Base-by-base conservation (phyloP, 2,797 vertebrate genomes). In the Schizopygopsis pylzovi region DNA sequence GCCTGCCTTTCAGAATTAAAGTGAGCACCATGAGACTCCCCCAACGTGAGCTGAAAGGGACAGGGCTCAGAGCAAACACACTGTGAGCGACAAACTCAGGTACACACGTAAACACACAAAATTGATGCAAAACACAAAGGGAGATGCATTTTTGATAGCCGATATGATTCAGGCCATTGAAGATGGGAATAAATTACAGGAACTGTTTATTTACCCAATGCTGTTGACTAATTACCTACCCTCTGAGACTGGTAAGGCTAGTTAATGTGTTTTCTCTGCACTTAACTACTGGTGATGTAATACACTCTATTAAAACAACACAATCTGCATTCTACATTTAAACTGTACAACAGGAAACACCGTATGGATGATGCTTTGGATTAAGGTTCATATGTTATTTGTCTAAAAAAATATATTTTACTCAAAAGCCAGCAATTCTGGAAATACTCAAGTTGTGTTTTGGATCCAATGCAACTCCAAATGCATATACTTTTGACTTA, bases 1-100 rank as follows among this genome's bases (percentile, higher is more conserved):
- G 52, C 93, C 95, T 96, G 96, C 96, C 96, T 96, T 94, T 95
- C 93, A 93, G 95, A 95, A 97, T 97, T 96, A 96, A 89, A 91
- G 92, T 92, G 93, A 94, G 93, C 92, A 92, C 93, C 81, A 92
- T 93, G 94, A 91, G 93, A 94, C 93, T 92, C 92, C 86, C 90
- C 90, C 90, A 86, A 91, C 84, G 76, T 87, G 28, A 90, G 85
- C 85, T 68, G 82, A 63, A 87, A 83, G 72, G 86, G 86, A 86
- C 86, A 80, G 49, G 79, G 84, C 78, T 85, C 86, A 37, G 71
- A 71, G 41, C 81, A n/a, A 80, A 65, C n/a, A 88, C 59, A 63
- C 37, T 71, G 75, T 25, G 22, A 83, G 72, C 43, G 65, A 72
- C 63, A 63, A 49, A 56, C 81, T 81, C 43, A 78, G 25, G 28